Evolutionary conservation across 2,113 vertebrate species (phyloP).

Genomic region (Salvelinus alpinus): DNA sequence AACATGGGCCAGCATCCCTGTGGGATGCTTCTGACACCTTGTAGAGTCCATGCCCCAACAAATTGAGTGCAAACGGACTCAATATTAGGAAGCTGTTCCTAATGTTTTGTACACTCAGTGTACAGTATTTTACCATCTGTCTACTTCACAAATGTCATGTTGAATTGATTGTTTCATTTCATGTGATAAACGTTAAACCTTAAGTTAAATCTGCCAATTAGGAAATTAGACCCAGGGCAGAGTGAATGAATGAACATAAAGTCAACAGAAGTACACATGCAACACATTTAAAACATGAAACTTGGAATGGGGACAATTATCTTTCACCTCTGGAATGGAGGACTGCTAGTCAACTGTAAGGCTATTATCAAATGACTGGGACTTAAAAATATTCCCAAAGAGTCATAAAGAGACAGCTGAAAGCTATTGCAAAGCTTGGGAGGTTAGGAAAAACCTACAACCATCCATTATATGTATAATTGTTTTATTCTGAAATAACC

Average conservation of each 20-base stretch:
- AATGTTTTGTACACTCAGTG: too few relatives aligned
- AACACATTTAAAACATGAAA: slow-evolving; percentile 11
- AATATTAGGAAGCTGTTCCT: too few relatives aligned
- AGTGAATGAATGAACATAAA: background rate
- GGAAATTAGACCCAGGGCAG: too few relatives aligned
- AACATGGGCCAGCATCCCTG: too few relatives aligned
- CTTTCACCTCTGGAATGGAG: slow-evolving; percentile 59
- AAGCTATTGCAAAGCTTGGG: slow-evolving; percentile 57
- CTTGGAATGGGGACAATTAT: slow-evolving; percentile 60
- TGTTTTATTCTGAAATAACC: slow-evolving; percentile 73
- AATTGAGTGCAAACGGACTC: too few relatives aligned
- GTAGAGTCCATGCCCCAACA: too few relatives aligned
- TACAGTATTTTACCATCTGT: too few relatives aligned
- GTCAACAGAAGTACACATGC: background rate
- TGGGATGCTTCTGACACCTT: too few relatives aligned
- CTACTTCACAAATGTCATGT: too few relatives aligned
- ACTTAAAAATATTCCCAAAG: slow-evolving; percentile 57
- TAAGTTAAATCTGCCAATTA: too few relatives aligned
- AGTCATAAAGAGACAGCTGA: slow-evolving; percentile 64
- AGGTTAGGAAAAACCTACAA: slow-evolving; percentile 37
- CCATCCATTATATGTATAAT: slow-evolving; percentile 43
- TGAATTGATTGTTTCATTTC: too few relatives aligned
- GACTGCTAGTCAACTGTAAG: slow-evolving; percentile 56
- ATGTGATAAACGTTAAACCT: too few relatives aligned
- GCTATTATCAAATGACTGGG: slow-evolving; percentile 56